Evolutionary conservation across 2,113 vertebrate species (phyloP), one percentile per base, ranked within the genome.

Genomic region (Indicator indicator): DNA sequence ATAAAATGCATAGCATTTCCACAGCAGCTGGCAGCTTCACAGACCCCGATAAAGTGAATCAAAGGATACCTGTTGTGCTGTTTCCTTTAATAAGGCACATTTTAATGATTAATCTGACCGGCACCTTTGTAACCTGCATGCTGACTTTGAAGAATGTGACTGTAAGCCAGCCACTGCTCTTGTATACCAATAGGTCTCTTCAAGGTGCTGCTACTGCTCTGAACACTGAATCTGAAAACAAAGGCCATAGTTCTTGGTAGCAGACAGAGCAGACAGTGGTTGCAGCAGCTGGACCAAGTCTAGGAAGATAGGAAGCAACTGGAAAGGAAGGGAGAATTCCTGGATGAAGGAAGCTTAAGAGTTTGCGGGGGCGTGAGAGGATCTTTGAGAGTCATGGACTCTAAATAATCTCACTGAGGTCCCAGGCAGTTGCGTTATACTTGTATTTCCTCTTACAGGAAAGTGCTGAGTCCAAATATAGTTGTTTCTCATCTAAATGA

Each of bases 401-500:
- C 42, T 38, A 20, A 89, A 70, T 20, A 48, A 5, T 72, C 36
- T 74, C 65, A 38, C 9, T 75, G 81, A 67, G 71, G 33, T 62
- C 52, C 30, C 2, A 3, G 56, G 9, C 54, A 85, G 28, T 38
- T 21, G 48, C 23, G 9, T 38, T 83, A 44, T 13, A 16, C 28
- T 60, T n/a, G 64, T 56, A 15, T 91, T 93, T 92, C 69, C 83
- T 92, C 26, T 90, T 73, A 44, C 50, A 88, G 74, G 83, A 95
- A 95, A 76, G 69, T 48, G 73, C 15, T 6, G 7, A 54, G 17
- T 80, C 33, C 60, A 83, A 83, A 50, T 83, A 76, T 13, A 74
- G 42, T 28, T 63, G 20, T 58, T 92, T 80, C 62, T 69, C n/a
- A 67, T 83, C 36, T 88, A 77, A 86, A 73, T 65, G 54, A 78